Conservation (phyloP, 2,888 invertebrate genomes). For the Drosophila gaucha region DNA sequence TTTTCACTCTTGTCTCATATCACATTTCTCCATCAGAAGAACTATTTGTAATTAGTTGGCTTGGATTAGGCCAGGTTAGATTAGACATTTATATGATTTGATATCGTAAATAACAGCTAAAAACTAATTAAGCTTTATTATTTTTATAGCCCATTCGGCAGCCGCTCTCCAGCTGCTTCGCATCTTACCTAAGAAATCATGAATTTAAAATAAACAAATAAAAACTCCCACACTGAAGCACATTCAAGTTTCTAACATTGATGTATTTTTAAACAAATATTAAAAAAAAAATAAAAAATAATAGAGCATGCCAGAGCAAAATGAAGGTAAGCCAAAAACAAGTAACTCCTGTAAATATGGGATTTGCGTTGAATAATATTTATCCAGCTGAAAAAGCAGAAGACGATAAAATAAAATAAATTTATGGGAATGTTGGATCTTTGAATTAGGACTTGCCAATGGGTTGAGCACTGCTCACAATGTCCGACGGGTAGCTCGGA, state of each 20-base stretch:
- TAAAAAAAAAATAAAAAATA: background rate
- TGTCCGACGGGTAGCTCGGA: slow-evolving; percentile 33
- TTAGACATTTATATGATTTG: background rate
- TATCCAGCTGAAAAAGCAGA: slow-evolving; percentile 23
- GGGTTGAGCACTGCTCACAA: slow-evolving; percentile 10
- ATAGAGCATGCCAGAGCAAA: slow-evolving; percentile 1
- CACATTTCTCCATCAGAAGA: too few relatives aligned
- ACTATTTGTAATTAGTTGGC: too few relatives aligned
- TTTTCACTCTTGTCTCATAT: too few relatives aligned
- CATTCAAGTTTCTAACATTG: slow-evolving; percentile 5
- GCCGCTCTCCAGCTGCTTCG: background rate
- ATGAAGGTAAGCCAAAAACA: background rate
- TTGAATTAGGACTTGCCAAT: slow-evolving; percentile 25
- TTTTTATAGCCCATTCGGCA: background rate
- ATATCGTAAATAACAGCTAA: background rate
- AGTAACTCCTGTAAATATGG: slow-evolving; percentile 1
- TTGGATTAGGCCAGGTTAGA: too few relatives aligned
- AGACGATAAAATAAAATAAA: too few relatives aligned
- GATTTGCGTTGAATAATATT: background rate
- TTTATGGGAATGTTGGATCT: too few relatives aligned
- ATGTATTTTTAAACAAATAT: slow-evolving; percentile 10
- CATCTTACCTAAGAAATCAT: background rate
- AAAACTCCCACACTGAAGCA: background rate
- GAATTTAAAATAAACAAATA: background rate
- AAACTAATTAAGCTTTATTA: background rate